Conservation (phyloP, 2,797 vertebrate genomes). For the Eremophila alpestris region DNA sequence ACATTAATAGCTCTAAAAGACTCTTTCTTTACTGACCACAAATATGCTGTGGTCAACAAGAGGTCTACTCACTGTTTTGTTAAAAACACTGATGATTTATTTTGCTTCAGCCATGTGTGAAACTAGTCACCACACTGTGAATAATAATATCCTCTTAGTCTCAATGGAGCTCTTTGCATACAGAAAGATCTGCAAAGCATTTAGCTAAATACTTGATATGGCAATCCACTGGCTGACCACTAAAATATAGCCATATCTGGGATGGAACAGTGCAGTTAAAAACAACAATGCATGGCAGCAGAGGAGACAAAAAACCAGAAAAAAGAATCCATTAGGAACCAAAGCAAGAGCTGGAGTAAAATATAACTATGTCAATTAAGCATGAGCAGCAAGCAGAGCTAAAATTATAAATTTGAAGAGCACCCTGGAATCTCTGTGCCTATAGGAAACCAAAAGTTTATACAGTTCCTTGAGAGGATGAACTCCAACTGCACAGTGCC, state of each 20-base stretch:
- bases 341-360: constrained; percentile 3
- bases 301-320: not conserved
- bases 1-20: constrained; percentile 58
- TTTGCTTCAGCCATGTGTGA: constrained; percentile 62
- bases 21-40: constrained; percentile 61
- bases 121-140: constrained; percentile 62
- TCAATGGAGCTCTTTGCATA: constrained; percentile 50
- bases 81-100: constrained; percentile 64
- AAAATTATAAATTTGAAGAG: not conserved
- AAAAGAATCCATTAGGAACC: not conserved
- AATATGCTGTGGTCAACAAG: constrained; percentile 64
- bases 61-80: constrained; percentile 59
- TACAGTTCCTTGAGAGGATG: not conserved
- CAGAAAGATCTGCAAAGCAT: constrained; percentile 29
- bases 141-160: constrained; percentile 63
- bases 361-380: not conserved
- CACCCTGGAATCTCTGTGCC: not conserved
- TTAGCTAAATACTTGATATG: constrained; percentile 31
- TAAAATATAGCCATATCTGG: constrained; percentile 29
- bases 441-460: not conserved
- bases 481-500: constrained; percentile 48
- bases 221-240: constrained; percentile 1
- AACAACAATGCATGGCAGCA: not conserved
- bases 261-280: not conserved
- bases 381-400: not conserved